Conservation (phyloP, 2,888 invertebrate species). For the Agrotis segetum region DNA sequence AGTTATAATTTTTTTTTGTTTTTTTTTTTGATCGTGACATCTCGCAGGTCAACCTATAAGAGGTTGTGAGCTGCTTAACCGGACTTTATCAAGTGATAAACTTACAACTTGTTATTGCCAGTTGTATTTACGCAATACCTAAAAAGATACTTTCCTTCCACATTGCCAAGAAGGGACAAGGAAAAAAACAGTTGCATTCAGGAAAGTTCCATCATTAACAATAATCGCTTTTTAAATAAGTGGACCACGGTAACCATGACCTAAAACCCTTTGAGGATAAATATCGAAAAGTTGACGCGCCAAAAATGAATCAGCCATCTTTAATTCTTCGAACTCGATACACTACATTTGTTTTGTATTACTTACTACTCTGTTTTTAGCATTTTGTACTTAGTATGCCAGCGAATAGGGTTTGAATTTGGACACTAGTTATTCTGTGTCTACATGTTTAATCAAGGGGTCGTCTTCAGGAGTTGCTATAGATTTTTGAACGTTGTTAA, state of each 20-base stretch:
- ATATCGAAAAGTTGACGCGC: slow-evolving; percentile 51
- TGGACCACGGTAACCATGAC: slow-evolving; percentile 52
- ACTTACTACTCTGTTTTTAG: neutral
- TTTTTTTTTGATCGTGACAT: too few species aligned
- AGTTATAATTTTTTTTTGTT: too few species aligned
- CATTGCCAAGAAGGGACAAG: slow-evolving; percentile 38
- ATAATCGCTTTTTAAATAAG: slow-evolving; percentile 42
- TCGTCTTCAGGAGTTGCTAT: neutral
- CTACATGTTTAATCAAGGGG: neutral
- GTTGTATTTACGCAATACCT: neutral
- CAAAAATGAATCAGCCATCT: slow-evolving; percentile 63
- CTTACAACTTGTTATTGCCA: too few species aligned
- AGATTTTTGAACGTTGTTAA: neutral
- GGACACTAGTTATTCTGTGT: neutral
- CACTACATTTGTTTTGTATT: slow-evolving; percentile 14
- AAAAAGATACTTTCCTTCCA: slow-evolving; percentile 8
- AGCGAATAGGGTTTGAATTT: neutral
- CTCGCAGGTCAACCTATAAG: too few species aligned
- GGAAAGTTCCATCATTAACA: slow-evolving; percentile 37
- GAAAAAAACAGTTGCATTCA: slow-evolving; percentile 23
- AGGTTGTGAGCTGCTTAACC: too few species aligned
- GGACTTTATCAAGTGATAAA: too few species aligned
- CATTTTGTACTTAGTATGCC: neutral
- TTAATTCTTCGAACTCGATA: slow-evolving; percentile 52
- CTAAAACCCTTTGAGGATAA: slow-evolving; percentile 59